Conservation (phyloP, 2,888 invertebrate genomes). For the Apoda limacodes region DNA sequence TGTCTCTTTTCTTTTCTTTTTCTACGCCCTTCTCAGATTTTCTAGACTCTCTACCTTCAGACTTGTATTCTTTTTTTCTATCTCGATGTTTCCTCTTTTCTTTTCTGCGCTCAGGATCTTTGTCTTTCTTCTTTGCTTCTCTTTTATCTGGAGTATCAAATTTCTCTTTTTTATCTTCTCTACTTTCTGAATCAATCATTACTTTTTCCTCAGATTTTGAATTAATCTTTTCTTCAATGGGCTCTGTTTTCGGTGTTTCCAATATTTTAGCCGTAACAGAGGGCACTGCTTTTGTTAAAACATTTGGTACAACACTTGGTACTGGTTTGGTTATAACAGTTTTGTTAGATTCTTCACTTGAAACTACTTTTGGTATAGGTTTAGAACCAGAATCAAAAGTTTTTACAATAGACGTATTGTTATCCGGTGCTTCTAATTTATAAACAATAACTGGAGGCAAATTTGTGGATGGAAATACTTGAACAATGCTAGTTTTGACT, state of each 20-base stretch:
- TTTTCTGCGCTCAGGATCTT: conserved; percentile 19
- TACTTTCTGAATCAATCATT: conserved; percentile 13
- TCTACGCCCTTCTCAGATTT: conserved; percentile 19
- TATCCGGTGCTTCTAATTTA: conserved; percentile 39
- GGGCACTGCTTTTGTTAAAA: conserved; percentile 14
- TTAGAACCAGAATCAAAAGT: conserved; percentile 11
- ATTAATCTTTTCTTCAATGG: conserved; percentile 2
- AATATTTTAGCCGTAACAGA: conserved; percentile 18
- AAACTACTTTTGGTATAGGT: conserved; percentile 11
- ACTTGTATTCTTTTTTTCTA: conserved; percentile 34
- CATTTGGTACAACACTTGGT: conserved; percentile 18
- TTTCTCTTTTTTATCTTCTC: conserved; percentile 16
- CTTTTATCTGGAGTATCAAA: conserved; percentile 15
- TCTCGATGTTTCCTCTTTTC: conserved; percentile 40
- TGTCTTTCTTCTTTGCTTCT: conserved; percentile 19
- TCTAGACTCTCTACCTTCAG: conserved; percentile 25
- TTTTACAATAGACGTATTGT: conserved; percentile 26
- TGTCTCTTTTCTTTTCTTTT: conserved; percentile 10
- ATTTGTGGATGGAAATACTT: conserved; percentile 20
- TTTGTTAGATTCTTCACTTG: conserved; percentile 17
- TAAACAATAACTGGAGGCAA: conserved; percentile 44
- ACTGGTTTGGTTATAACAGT: conserved; percentile 13
- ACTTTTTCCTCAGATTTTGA: conserved; percentile 7
- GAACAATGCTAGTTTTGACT: conserved; percentile 22
- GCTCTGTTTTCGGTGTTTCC: conserved; percentile 19